Base-by-base conservation (phyloP, 2,797 vertebrate species). In the Clarias laeviceps region DNA sequence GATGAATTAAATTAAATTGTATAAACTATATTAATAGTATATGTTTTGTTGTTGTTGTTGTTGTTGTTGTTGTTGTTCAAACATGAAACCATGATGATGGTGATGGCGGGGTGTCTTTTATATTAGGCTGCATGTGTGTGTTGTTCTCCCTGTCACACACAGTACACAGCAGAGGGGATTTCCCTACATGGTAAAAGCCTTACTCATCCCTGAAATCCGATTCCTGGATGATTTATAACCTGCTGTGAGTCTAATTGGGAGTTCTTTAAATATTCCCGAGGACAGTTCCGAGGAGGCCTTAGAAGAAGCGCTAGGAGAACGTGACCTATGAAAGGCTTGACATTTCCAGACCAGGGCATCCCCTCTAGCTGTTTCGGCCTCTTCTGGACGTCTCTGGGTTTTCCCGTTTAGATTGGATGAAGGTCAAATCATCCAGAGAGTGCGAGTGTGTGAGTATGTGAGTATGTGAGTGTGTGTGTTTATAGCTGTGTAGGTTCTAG, bases 191-290 rank as follows among this genome's bases (percentile, higher is more conserved):
- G 81, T 83, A 81, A 90, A 87, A 82, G 80, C 72, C 82, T 85
- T 83, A 57, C 86, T 83, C 70, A 90, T 85, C 74, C 82, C 66
- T 74, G 84, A 86, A 86, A 80, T 82, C n/a, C 82, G 84, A 89
- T 76, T 84, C 85, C 34, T 22, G 66, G 17, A 27, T 87, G 77
- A 79, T 90, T 89, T 85, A 87, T 29, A 24, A 61, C 27, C 40
- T 32, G 14, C 29, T 32, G 56, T 66, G 65, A 82, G 22, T 81
- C 40, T 68, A 69, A 54, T 50, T 59, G 69, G 62, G 34, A 20
- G 64, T 34, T 86, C 86, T 88, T 85, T 78, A 85, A 90, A 90
- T 89, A 90, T 74, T 82, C 78, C 15, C n/a, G 57, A 50, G 65
- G 66, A 32, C 68, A 70, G 15, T 77, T 77, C n/a, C 40, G 15